phyloP scores from a whole-genome alignment of 1,140 invertebrate genomes.

The Onthophagus taurus region DNA sequence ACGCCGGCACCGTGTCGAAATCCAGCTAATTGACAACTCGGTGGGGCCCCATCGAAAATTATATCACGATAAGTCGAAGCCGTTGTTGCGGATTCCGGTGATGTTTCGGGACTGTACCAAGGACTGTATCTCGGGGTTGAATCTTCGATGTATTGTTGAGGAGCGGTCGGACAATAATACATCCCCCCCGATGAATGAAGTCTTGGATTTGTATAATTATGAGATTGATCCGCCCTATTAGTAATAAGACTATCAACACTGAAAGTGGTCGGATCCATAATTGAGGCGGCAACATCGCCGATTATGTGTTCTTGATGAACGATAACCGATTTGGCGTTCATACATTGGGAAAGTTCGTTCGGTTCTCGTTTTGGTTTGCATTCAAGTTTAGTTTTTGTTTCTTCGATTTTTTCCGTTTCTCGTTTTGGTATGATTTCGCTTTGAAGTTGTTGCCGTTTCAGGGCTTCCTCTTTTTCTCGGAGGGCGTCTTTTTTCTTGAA shows the following conservation, averaged over 20 bases:
- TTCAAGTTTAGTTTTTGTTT: slow-evolving; percentile 42
- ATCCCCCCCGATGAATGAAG: slow-evolving; percentile 42
- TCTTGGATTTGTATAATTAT: slow-evolving; percentile 40
- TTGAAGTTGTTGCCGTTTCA: slow-evolving; percentile 65
- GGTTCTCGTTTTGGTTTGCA: slow-evolving; percentile 57
- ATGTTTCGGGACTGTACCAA: slow-evolving; percentile 44
- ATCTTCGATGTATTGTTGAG: slow-evolving; percentile 45
- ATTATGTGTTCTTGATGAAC: slow-evolving; percentile 43
- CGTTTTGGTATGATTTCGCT: slow-evolving; percentile 36
- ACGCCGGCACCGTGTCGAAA: slow-evolving; percentile 47
- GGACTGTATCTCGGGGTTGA: slow-evolving; percentile 42
- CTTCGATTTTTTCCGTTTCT: slow-evolving; percentile 42
- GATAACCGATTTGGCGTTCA: slow-evolving; percentile 36
- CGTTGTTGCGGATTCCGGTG: slow-evolving; percentile 44
- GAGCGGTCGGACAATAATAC: slow-evolving; percentile 38
- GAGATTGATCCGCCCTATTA: slow-evolving; percentile 31
- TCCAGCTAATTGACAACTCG: slow-evolving; percentile 49
- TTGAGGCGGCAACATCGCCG: slow-evolving; percentile 35
- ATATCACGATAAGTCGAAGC: slow-evolving; percentile 33
- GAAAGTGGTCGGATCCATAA: slow-evolving; percentile 41
- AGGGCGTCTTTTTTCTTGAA: slow-evolving; percentile 95
- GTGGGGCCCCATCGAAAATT: slow-evolving; percentile 32
- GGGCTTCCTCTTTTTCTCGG: slow-evolving; percentile 76
- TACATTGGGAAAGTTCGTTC: slow-evolving; percentile 40
- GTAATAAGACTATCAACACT: slow-evolving; percentile 48